These are phyloP conservation scores for Aspidoscelis tigris DNA, from an alignment of 2,113 vertebrate species.

Conservation along the genomic window DNA sequence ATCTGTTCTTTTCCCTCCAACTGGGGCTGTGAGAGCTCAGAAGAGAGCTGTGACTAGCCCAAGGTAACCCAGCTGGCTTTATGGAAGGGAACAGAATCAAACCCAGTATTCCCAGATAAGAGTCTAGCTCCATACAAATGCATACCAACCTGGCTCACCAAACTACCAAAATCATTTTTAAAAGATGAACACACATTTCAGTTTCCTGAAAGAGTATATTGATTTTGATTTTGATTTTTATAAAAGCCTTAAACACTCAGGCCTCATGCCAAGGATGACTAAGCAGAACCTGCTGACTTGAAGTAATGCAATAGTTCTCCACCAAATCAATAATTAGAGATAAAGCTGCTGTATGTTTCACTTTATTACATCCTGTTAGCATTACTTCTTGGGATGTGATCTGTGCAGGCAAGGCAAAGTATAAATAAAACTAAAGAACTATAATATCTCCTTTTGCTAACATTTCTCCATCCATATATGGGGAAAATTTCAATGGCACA, in stretches of 20 bases:
- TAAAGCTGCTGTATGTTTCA: not conserved
- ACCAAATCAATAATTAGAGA: slow-evolving; percentile 23
- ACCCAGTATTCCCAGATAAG: too few relatives aligned
- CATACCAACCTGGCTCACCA: not conserved
- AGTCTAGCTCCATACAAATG: too few relatives aligned
- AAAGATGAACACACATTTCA: not conserved
- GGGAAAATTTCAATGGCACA: not conserved
- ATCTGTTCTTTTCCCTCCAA: too few relatives aligned
- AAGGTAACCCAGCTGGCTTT: too few relatives aligned
- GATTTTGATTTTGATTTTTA: slow-evolving; percentile 1
- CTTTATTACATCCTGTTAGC: slow-evolving; percentile 19
- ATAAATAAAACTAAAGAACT: too few relatives aligned
- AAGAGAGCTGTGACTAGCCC: too few relatives aligned
- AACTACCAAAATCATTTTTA: not conserved
- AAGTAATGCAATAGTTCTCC: slow-evolving; percentile 49
- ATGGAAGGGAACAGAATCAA: too few relatives aligned
- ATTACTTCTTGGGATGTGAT: not conserved
- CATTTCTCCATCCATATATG: not conserved
- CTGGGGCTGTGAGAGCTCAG: too few relatives aligned
- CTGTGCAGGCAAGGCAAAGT: not conserved
- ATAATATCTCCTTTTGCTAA: not conserved
- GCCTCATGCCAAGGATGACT: not conserved
- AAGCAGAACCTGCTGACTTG: slow-evolving; percentile 48
- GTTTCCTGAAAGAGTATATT: too few relatives aligned
- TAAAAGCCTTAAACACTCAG: not conserved